A percentile compares a stretch with the other conserved stretches of the same genome.
These are phyloP conservation scores for Ascaphus truei DNA, from an alignment of 2,113 vertebrate genomes.

Conservation along the genomic window DNA sequence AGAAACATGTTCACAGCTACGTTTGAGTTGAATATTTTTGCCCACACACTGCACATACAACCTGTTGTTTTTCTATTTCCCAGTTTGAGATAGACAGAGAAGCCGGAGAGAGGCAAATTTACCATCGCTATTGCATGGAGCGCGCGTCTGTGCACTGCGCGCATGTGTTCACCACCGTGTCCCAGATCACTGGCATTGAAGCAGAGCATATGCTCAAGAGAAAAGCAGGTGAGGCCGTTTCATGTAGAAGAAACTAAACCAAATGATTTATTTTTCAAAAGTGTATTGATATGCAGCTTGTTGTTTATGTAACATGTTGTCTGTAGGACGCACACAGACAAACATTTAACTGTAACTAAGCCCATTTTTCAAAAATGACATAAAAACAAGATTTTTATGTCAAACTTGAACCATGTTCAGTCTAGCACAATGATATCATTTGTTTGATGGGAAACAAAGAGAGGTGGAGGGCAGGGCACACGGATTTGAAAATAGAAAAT, in stretches of 20 bases:
- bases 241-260: neutral
- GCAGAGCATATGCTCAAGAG: slow-evolving; percentile 91
- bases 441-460: no score
- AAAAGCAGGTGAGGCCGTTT: slow-evolving; percentile 82
- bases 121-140: slow-evolving; percentile 94
- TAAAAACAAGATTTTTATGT: neutral
- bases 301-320: no score
- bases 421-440: no score
- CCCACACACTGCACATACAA: no score
- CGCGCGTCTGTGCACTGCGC: slow-evolving; percentile 85
- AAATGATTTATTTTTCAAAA: neutral
- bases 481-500: no score
- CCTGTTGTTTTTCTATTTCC: neutral
- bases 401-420: no score
- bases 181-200: slow-evolving; percentile 91
- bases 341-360: no score
- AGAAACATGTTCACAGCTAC: no score
- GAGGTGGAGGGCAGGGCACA: no score
- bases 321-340: neutral
- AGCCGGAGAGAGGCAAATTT: slow-evolving; percentile 93
- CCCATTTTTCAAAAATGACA: neutral
- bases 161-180: slow-evolving; percentile 92
- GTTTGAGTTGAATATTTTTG: no score
- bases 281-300: neutral
- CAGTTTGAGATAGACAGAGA: slow-evolving; percentile 94